Evolutionary conservation across 2,113 vertebrate species (phyloP).

Genomic region (Sakesphorus luctuosus): DNA sequence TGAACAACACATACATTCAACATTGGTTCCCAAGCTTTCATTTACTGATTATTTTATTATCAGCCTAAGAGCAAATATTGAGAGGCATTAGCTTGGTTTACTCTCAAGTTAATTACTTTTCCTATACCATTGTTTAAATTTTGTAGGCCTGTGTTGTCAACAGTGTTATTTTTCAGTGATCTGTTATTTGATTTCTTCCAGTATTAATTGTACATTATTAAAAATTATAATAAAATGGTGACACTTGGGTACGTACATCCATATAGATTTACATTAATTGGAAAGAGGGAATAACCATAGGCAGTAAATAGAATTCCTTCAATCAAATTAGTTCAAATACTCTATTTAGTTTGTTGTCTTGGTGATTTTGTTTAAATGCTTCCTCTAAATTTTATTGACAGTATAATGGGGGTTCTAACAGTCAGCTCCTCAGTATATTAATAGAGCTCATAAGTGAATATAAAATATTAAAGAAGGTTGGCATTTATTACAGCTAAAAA

Average conservation of each 20-base stretch:
- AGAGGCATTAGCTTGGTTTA: slow-evolving; percentile 6
- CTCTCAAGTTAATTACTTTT: slow-evolving; percentile 38
- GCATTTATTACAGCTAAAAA: slow-evolving; percentile 4
- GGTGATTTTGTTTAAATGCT: slow-evolving; percentile 35
- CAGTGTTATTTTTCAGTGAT: background rate
- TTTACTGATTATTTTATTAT: slow-evolving; percentile 27
- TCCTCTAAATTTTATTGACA: slow-evolving; percentile 52
- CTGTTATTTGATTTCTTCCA: background rate
- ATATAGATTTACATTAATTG: background rate
- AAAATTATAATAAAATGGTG: background rate
- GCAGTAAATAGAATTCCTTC: background rate
- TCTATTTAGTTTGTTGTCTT: background rate
- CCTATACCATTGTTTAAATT: background rate
- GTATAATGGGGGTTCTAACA: slow-evolving; percentile 1
- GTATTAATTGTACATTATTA: background rate
- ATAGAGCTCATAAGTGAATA: slow-evolving; percentile 44
- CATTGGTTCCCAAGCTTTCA: background rate
- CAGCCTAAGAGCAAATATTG: slow-evolving; percentile 13
- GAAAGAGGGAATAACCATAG: background rate
- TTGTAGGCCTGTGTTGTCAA: background rate
- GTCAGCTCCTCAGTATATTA: slow-evolving; percentile 34
- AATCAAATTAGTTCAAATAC: slow-evolving; percentile 12
- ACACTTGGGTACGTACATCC: background rate
- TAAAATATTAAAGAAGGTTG: slow-evolving; percentile 53
- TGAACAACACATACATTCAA: background rate